Evolutionary conservation across 2,888 invertebrate species (phyloP).

Genomic region (Drosophila putrida): DNA sequence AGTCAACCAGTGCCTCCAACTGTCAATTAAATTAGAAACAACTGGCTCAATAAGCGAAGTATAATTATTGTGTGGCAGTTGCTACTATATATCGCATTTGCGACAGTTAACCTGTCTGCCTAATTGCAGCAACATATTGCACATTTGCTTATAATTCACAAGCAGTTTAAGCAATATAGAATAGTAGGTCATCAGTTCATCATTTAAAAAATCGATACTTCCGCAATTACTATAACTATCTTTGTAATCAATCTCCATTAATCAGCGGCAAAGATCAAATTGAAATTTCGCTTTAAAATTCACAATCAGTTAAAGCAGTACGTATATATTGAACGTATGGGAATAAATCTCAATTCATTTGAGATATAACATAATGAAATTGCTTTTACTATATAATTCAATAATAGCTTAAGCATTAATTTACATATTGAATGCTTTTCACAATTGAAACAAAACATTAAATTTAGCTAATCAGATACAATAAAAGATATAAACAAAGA

Average conservation of each 20-base stretch:
- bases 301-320: too few relatives aligned
- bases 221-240: too few relatives aligned
- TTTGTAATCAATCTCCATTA: too few relatives aligned
- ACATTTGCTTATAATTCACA: background rate
- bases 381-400: background rate
- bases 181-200: background rate
- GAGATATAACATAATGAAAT: background rate
- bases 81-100: background rate
- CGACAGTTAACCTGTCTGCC: background rate
- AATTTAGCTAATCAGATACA: constrained; percentile 3
- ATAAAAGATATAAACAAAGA: background rate
- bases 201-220: background rate
- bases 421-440: background rate
- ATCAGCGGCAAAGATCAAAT: too few relatives aligned
- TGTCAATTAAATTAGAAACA: constrained; percentile 12
- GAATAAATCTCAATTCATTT: too few relatives aligned
- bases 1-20: background rate
- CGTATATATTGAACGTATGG: too few relatives aligned
- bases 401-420: background rate
- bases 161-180: background rate
- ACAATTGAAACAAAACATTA: constrained; percentile 6
- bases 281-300: too few relatives aligned
- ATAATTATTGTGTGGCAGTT: background rate
- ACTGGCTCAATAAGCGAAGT: constrained; percentile 1
- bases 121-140: background rate